Conservation (phyloP, 2,888 invertebrate species). For the Scaptomyza flava region DNA sequence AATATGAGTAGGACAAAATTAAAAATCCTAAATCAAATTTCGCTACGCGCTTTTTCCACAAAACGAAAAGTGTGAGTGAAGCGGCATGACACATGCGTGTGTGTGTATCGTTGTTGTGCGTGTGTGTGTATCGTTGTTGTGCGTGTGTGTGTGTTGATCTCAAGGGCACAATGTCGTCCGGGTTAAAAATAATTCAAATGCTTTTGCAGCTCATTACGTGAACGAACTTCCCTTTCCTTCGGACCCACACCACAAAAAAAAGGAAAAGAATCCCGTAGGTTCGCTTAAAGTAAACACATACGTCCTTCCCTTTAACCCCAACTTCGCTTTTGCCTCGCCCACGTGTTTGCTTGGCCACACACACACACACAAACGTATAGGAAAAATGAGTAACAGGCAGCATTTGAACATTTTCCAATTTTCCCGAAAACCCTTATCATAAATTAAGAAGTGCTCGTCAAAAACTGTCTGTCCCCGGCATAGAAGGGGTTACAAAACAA, state of each 20-base stretch:
- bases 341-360: conserved; percentile 41
- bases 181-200: conserved; percentile 81
- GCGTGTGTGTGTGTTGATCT: conserved; percentile 61
- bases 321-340: conserved; percentile 14
- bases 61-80: conserved; percentile 23
- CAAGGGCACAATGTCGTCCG: conserved; percentile 81
- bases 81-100: conserved; percentile 24
- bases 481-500: conserved; percentile 10
- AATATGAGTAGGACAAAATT: conserved; percentile 80
- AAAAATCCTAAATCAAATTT: conserved; percentile 81
- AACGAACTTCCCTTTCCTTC: conserved; percentile 25
- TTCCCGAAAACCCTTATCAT: conserved; percentile 81
- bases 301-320: conserved; percentile 1
- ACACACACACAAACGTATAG: conserved; percentile 17
- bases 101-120: background rate
- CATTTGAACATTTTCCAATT: conserved; percentile 80
- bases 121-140: conserved; percentile 9
- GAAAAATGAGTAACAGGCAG: conserved; percentile 57
- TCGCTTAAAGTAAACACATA: conserved; percentile 64
- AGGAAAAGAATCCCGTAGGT: conserved; percentile 63
- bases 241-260: background rate
- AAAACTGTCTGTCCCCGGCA: conserved; percentile 70
- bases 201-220: conserved; percentile 80
- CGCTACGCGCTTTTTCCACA: conserved; percentile 41
- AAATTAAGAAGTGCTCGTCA: conserved; percentile 81